These are phyloP conservation scores for Molothrus ater DNA, from an alignment of 2,797 vertebrate species.

Conservation along the genomic window DNA sequence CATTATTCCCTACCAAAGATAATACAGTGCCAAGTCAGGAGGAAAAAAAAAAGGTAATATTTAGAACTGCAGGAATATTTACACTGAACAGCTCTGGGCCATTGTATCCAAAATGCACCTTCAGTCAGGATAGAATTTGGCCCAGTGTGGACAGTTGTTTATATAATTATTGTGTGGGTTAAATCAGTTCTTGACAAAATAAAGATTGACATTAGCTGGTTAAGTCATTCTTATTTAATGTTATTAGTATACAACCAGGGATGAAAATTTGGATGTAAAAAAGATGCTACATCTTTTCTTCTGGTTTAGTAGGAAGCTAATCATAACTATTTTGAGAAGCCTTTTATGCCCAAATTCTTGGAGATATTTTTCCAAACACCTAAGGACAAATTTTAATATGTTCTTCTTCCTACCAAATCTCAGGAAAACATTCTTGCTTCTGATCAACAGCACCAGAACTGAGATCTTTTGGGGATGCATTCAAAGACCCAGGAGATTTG, in stretches of 20 bases:
- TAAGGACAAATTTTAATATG: background rate
- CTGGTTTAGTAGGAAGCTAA: background rate
- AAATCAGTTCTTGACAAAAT: background rate
- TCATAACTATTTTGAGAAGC: background rate
- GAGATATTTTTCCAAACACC: background rate
- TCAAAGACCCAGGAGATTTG: background rate
- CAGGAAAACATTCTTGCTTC: background rate
- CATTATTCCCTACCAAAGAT: conserved; percentile 7
- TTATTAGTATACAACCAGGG: background rate
- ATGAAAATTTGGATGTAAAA: background rate
- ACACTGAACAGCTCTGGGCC: background rate
- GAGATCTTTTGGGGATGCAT: background rate
- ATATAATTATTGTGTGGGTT: background rate
- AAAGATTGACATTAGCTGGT: background rate
- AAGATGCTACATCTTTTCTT: background rate
- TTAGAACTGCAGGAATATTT: background rate
- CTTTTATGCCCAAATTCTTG: background rate
- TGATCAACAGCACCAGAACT: background rate
- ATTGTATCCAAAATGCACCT: background rate
- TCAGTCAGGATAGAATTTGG: background rate
- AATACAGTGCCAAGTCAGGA: background rate
- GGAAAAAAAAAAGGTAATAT: background rate
- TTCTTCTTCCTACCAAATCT: background rate
- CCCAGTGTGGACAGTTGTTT: background rate
- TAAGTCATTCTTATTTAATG: background rate